These are phyloP conservation scores for Phalloptychus januarius DNA, from an alignment of 2,797 vertebrate genomes.

Conservation along the genomic window DNA sequence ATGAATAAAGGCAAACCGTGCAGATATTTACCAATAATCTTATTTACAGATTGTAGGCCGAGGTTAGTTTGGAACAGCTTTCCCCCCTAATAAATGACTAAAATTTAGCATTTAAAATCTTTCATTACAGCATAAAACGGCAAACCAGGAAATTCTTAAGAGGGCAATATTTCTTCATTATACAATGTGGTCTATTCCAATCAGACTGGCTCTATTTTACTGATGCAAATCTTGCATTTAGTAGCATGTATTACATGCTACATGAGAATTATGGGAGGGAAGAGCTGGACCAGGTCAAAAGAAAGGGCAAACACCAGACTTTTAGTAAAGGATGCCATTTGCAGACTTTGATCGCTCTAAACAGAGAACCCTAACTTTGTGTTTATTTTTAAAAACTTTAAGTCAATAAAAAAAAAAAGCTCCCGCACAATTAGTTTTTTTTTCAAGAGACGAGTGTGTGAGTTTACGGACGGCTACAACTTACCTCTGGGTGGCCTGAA, in stretches of 20 bases:
- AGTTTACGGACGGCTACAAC: conserved; percentile 29
- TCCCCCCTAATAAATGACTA: not conserved
- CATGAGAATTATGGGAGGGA: conserved; percentile 9
- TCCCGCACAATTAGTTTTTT: not conserved
- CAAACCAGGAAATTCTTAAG: too few species aligned
- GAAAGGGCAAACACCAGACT: conserved; percentile 25
- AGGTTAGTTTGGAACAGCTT: not conserved
- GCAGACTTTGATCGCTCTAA: not conserved
- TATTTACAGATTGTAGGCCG: too few species aligned
- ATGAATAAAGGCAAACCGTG: too few species aligned
- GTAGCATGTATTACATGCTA: not conserved
- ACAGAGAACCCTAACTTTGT: not conserved
- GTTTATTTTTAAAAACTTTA: not conserved
- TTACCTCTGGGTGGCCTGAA: conserved; percentile 74
- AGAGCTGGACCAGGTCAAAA: conserved; percentile 9
- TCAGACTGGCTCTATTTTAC: not conserved
- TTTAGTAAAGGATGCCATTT: conserved; percentile 19
- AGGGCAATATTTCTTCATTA: not conserved
- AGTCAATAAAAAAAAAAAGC: not conserved
- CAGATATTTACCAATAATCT: too few species aligned
- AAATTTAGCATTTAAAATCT: not conserved
- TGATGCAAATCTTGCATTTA: not conserved
- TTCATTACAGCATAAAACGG: not conserved
- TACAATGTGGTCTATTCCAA: not conserved
- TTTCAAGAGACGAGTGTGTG: not conserved